Evolutionary conservation across 2,797 vertebrate genomes (phyloP), one percentile per base, ranked within the genome.

Genomic region (Zenarchopterus dispar): DNA sequence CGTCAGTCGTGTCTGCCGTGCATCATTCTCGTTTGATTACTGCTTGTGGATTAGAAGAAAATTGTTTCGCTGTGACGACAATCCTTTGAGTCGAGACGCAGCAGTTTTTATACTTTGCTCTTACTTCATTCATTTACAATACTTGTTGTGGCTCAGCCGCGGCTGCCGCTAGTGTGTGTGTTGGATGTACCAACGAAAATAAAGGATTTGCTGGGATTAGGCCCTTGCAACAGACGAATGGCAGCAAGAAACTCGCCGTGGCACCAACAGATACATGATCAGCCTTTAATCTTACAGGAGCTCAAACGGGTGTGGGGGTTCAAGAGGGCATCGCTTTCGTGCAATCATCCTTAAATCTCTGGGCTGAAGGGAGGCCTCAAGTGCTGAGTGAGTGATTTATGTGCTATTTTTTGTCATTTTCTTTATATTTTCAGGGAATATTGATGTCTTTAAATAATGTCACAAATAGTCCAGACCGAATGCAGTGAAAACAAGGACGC

Each of bases 141-240:
- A 42, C 60, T 73, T 73, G 70, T 59, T 77, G 48, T 74, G 69
- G 54, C 44, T 75, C 56, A 8, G 76, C 75, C 57, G 53, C 61
- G 66, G 54, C 58, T 64, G 47, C 45, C 33, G 50, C 49, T 49
- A 39, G 56, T 46, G 59, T 36, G 49, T 74, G 70, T 80, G 83
- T 81, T 83, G 82, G 82, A 75, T 76, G 78, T 83, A 71, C 68
- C 33, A 41, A 70, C 44, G 68, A 89, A 92, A 93, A 93, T 84
- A 91, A 89, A 88, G 85, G 91, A 90, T 93, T 92, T 88, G 56
- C 28, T 57, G 50, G 90, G 89, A 92, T 94, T 91, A 93, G 55
- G 70, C 22, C 52, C 47, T 73, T 77, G 78, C 66, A 78, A 67
- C 80, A 89, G 89, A 85, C 73, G 77, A 75, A 80, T 80, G 73